Percentiles rank a stretch among this genome's conserved stretches.
Evolutionary conservation across 2,888 invertebrate species (phyloP).

Genomic region (Megastigmus dorsalis): DNA sequence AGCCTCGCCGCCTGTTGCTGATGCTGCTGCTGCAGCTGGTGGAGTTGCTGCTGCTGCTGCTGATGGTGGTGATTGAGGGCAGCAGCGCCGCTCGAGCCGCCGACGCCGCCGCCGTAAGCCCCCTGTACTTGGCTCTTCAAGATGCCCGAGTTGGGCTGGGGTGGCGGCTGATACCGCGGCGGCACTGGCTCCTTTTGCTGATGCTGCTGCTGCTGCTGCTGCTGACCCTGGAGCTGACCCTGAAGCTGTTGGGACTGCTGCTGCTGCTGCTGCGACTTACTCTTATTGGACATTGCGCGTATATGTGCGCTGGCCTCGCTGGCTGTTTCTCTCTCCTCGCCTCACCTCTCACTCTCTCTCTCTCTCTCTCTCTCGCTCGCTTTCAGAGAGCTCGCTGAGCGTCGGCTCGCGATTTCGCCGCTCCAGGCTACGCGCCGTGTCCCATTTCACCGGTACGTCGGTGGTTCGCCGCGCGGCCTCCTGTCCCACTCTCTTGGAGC

Average conservation of each 20-base stretch:
- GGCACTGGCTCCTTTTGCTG: constrained; percentile 75
- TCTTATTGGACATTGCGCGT: constrained; percentile 72
- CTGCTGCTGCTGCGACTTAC: constrained; percentile 66
- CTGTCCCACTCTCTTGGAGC: constrained; percentile 21
- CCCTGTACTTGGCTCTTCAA: constrained; percentile 75
- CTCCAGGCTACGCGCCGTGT: constrained; percentile 1
- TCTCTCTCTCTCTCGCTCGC: neutral
- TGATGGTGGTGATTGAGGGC: constrained; percentile 63
- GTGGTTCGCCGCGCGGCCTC: neutral
- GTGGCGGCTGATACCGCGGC: constrained; percentile 87
- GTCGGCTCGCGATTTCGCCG: neutral
- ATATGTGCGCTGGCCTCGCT: neutral
- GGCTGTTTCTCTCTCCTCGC: constrained; percentile 55
- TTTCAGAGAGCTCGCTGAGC: neutral
- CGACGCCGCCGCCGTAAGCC: constrained; percentile 55
- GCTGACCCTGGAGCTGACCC: constrained; percentile 58
- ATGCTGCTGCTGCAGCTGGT: constrained; percentile 72
- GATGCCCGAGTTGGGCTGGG: constrained; percentile 78
- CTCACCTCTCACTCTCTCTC: constrained; percentile 52
- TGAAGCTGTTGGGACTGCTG: constrained; percentile 58
- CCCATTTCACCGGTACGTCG: constrained; percentile 18
- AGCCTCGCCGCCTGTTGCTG: constrained; percentile 65
- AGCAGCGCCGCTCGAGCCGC: constrained; percentile 59
- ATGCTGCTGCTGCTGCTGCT: constrained; percentile 63
- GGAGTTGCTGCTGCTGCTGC: constrained; percentile 68